A percentile compares a stretch with the other conserved stretches of the same genome.
Conservation (phyloP, 2,113 vertebrate species). For the Eulacestoma nigropectus region DNA sequence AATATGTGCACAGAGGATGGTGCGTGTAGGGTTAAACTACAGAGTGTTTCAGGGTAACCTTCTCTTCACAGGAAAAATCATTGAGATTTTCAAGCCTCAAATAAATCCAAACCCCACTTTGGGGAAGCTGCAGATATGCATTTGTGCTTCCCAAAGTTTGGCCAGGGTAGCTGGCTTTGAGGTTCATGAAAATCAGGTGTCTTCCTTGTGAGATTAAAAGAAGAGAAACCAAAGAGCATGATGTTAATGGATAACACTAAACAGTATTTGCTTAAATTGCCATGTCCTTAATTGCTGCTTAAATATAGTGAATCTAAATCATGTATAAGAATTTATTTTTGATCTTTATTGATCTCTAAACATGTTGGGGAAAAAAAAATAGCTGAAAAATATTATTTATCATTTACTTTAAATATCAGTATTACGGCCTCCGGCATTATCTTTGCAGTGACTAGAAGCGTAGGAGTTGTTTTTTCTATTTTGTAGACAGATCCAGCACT, state of each 20-base stretch:
- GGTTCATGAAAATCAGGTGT: background rate
- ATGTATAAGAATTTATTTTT: background rate
- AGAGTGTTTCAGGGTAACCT: background rate
- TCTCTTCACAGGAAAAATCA: background rate
- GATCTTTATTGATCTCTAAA: background rate
- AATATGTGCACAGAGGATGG: background rate
- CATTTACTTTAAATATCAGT: conserved; percentile 17
- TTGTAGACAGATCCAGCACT: background rate
- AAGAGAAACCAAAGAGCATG: background rate
- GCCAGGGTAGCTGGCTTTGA: background rate
- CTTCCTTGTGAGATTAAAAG: background rate
- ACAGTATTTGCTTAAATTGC: background rate
- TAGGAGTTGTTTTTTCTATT: background rate
- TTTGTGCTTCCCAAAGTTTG: background rate
- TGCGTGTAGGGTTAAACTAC: background rate
- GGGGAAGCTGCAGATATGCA: background rate
- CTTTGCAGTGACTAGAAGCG: background rate
- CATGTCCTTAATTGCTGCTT: background rate
- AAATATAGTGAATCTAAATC: background rate
- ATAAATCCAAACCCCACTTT: background rate
- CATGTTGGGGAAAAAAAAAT: background rate
- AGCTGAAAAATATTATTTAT: conserved; percentile 1
- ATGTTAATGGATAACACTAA: background rate
- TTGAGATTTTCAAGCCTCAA: background rate
- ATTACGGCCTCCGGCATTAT: background rate